Evolutionary conservation across 1,140 invertebrate species (phyloP), one percentile per base, ranked within the genome.

Genomic region (Scaptomyza pallida): DNA sequence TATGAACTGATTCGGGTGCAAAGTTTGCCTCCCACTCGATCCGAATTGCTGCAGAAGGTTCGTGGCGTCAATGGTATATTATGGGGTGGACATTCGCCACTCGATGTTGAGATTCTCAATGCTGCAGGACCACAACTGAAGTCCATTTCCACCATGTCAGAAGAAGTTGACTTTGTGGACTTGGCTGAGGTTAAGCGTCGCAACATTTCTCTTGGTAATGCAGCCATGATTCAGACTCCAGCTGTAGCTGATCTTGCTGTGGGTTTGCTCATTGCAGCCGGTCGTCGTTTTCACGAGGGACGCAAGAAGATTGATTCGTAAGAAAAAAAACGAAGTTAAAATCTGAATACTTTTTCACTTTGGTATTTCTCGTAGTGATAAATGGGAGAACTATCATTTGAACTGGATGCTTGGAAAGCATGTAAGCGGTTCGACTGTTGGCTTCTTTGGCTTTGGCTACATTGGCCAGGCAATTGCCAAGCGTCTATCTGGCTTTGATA

Each of bases 231-330:
- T 9, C 92, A 99, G 30, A 98, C 97, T 4, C 95, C 97, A 92
- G 96, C 98, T 2, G 97, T 96, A 15, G 97, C 98, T 13, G 98
- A 99, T 92, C 92, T 98, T 26, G 96, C 97, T 3, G 93, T 99
- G 40, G 56, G 92, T 92, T 19, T 91, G 1, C 47, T 91, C 19
- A 75, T 91, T 1, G 88, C 90, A 16, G 91, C 90, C 2, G 63
- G 80, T n/a, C 78, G 98, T 67, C 93, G 96, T 77, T 92, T 99
- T 12, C 93, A 97, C 45, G 97, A 98, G 93, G 96, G 95, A n/a
- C 82, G 89, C 57, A 55, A 52, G 35, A 89, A 82, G 63, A 91
- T 91, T 43, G 89, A 90, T 21, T 82, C 57, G 89, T 91, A 51
- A 77, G 78, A 79, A 5, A 0, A 4, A 30, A n/a, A 9, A 15